Evolutionary conservation across 2,888 invertebrate genomes (phyloP), one percentile per base, ranked within the genome.

Genomic region (Taphrorychus bicolor): DNA sequence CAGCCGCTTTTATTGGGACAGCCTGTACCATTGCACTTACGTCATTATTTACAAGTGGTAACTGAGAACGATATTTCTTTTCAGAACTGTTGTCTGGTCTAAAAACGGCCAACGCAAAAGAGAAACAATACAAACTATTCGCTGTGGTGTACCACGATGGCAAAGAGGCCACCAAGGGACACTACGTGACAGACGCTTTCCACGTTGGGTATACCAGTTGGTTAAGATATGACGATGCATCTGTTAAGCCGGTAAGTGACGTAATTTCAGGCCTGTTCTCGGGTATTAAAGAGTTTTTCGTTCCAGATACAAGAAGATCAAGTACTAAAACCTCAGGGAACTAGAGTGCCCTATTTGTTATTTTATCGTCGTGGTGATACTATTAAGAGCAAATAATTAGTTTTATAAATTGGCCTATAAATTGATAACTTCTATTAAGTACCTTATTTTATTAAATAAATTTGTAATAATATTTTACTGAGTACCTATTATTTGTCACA

Each of bases 131-230:
- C 84, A 96, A 96, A 81, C 83, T 98, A 66, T 95, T 97, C 82
- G 97, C 97, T 40, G 96, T 98, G 48, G 97, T 98, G 58, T 97
- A 97, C 82, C 98, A 98, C 78, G 97, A 97, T 80, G 98, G 98
- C 0, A 94, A 94, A 72, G 95, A 96, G 80, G 94, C 97, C 0
- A 92, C 91, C 16, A 97, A 97, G 80, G 98, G 98, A 0, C 98
- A 98, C 82, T 98, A 98, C 78, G 88, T 97, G 53, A 94, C 96
- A 0, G 97, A 97, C 80, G 94, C 95, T 9, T 97, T 91, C 84
- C 97, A 98, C 76, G 91, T 93, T 21, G 96, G 95, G 45, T 90
- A 90, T 78, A 91, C 92, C 59, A 91, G 91, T 70, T 98, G 98
- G 98, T 87, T 98, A 71, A 89, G 95, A 73, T 95, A 94, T 78